Evolutionary conservation across 2,888 invertebrate genomes (phyloP).

Genomic region (Tenthredo livida): DNA sequence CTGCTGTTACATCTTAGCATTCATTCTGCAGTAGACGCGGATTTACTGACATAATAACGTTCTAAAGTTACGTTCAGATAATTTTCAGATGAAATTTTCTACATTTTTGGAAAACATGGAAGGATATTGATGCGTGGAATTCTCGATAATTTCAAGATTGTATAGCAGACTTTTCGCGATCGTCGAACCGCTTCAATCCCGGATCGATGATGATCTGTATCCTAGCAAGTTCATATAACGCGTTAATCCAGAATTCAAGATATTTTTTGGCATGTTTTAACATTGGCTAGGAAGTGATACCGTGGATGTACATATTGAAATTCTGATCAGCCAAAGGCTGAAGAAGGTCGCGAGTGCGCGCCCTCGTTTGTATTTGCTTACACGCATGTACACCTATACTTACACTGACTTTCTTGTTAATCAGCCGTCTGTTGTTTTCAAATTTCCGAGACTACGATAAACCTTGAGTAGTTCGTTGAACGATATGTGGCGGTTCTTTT

Average conservation of each 20-base stretch:
- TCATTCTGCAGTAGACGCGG: neutral
- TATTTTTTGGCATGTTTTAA: neutral
- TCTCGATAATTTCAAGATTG: neutral
- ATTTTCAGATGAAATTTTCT: neutral
- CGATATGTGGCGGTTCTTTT: neutral
- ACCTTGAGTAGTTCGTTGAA: neutral
- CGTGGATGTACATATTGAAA: neutral
- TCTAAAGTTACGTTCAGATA: neutral
- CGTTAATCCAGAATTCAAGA: neutral
- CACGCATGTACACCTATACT: neutral
- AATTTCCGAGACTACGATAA: neutral
- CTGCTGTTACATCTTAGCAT: neutral
- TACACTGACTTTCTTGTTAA: neutral
- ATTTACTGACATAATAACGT: neutral
- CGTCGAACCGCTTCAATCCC: too few species aligned
- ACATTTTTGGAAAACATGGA: neutral
- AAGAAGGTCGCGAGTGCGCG: neutral
- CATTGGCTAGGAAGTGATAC: neutral
- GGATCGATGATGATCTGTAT: too few species aligned
- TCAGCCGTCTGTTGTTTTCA: neutral
- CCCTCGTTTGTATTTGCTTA: neutral
- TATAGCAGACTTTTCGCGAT: too few species aligned
- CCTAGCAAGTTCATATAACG: neutral
- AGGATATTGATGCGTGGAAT: neutral
- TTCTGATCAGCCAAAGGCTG: constrained; percentile 3